Conservation (phyloP, 1,140 invertebrate genomes). For the Agrilus planipennis region DNA sequence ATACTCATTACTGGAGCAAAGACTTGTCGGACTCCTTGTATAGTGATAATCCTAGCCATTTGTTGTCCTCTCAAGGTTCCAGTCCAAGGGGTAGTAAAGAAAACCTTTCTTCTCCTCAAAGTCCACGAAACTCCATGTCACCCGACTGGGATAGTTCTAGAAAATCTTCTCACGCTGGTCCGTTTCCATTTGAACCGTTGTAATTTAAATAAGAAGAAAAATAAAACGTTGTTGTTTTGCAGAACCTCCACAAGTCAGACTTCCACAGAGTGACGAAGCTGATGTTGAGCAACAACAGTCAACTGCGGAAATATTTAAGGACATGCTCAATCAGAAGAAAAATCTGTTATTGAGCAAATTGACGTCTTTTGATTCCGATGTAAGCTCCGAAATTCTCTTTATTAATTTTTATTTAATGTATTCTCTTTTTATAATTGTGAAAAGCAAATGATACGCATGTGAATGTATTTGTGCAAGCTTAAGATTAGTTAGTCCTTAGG, state of each 20-base stretch:
- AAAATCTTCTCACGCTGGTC: conserved; percentile 41
- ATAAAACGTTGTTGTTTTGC: conserved; percentile 4
- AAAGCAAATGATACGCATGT: too few species aligned
- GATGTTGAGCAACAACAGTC: conserved; percentile 50
- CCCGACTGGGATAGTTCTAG: conserved; percentile 36
- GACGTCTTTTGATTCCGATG: conserved; percentile 81
- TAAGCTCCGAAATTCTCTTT: too few species aligned
- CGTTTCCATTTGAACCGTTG: conserved; percentile 2
- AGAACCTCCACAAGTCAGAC: conserved; percentile 40
- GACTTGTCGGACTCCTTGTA: conserved; percentile 50
- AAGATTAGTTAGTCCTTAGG: too few species aligned
- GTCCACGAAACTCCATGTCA: conserved; percentile 42
- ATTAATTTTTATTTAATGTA: too few species aligned
- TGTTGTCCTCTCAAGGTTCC: conserved; percentile 34
- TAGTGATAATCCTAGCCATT: conserved; percentile 4
- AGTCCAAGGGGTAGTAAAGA: conserved; percentile 36
- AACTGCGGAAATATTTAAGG: conserved; percentile 74
- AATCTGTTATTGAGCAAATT: conserved; percentile 75
- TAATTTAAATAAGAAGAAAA: too few species aligned
- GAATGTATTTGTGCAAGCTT: too few species aligned
- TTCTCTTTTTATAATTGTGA: too few species aligned
- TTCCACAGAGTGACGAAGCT: conserved; percentile 28
- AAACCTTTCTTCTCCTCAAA: conserved; percentile 39
- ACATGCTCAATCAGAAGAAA: conserved; percentile 78
- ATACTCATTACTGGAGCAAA: conserved; percentile 96